Base-by-base conservation (phyloP, 2,113 vertebrate genomes). In the Shinisaurus crocodilurus region DNA sequence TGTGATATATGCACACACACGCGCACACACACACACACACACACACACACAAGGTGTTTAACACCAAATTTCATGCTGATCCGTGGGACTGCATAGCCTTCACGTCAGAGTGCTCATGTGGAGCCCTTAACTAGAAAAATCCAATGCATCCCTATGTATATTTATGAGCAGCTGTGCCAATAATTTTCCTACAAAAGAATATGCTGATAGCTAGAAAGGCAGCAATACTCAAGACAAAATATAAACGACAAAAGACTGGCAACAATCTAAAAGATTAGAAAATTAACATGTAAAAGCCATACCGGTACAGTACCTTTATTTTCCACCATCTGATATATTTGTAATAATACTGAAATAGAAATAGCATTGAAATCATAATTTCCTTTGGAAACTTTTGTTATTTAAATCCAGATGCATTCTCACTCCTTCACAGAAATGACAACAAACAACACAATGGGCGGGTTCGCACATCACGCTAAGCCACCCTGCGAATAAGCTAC, bases 161-260 rank as follows among this genome's bases (percentile, higher is more conserved):
- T 90, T 90, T 90, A 90, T 82, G 50, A 87, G 89, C 65, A 82
- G 77, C 85, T 90, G 85, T 82, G 54, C 37, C 50, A 63, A 63
- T 45, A 81, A 45, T 40, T 86, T 82, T 48, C 29, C 12, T 48
- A 74, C 76, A 23, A 81, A 74, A 74, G 69, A 74, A 87, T 18
- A 20, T 48, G 40, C 37, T 1, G 50, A 87, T 45, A 37, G 67
- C 34, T 60, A 63, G 23, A 48, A 87, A 74, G 76, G 60, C 50
- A 37, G 3, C 48, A 5, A 29, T 70, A 74, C 12, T 81, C 37
- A 10, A 37, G 40, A 37, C 8, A 34, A 63, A 90, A 63, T 29
- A 82, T n/a, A 70, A 74, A 87, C 37, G 74, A 86, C 43, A 69
- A 81, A 72, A 90, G 74, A 0, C 60, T 34, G 75, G 29, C 45